Evolutionary conservation across 2,888 invertebrate species (phyloP).

Genomic region (Idaea straminata): DNA sequence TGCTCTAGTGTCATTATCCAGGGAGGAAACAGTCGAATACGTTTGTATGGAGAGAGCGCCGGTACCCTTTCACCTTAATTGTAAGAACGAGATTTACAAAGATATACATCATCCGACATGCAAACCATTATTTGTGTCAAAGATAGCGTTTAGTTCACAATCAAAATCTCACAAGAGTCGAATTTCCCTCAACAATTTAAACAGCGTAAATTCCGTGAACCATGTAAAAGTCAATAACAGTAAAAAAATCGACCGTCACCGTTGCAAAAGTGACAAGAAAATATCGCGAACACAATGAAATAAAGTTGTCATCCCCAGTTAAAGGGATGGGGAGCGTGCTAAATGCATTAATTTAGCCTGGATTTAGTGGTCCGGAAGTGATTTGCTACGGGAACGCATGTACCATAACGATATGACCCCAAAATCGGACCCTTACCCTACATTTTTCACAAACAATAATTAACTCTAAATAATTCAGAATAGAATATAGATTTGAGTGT

Average conservation of each 20-base stretch:
- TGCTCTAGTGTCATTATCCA: too few species aligned
- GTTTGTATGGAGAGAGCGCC: too few species aligned
- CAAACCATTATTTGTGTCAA: too few species aligned
- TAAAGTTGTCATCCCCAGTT: constrained; percentile 78
- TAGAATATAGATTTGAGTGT: constrained; percentile 38
- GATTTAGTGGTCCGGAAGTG: constrained; percentile 80
- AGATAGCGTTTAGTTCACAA: too few species aligned
- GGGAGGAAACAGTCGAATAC: too few species aligned
- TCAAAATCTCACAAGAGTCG: neutral
- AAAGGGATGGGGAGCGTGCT: constrained; percentile 73
- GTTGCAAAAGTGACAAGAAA: constrained; percentile 74
- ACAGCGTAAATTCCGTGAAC: constrained; percentile 6
- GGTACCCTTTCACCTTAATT: too few species aligned
- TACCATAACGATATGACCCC: constrained; percentile 68
- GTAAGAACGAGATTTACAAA: too few species aligned
- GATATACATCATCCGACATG: too few species aligned
- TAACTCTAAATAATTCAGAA: constrained; percentile 38
- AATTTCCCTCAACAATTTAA: neutral
- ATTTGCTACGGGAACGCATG: constrained; percentile 80
- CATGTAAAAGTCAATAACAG: constrained; percentile 24
- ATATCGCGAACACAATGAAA: constrained; percentile 75
- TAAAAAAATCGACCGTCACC: constrained; percentile 33
- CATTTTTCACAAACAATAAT: constrained; percentile 44
- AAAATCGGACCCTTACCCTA: constrained; percentile 50
- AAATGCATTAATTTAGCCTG: constrained; percentile 80